Evolutionary conservation across 2,113 vertebrate species (phyloP).

Genomic region (Octodon degus): DNA sequence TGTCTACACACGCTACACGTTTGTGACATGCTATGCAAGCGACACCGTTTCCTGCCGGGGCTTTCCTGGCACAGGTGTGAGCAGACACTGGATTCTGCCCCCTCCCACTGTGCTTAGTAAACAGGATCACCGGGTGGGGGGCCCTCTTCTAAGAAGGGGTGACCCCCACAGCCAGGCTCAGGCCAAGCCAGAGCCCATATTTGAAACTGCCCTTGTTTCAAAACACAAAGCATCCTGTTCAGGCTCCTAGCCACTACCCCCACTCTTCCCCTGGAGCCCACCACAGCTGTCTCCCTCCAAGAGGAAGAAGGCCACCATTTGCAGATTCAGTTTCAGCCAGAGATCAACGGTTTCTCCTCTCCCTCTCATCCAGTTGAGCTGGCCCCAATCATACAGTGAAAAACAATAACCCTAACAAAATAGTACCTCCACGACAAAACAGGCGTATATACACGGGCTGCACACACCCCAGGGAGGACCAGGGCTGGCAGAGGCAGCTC

Average conservation of each 20-base stretch:
- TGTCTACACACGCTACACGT: conserved; percentile 77
- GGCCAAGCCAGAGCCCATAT: conserved; percentile 73
- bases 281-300: conserved; percentile 61
- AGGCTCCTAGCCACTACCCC: conserved; percentile 64
- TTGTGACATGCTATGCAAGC: conserved; percentile 73
- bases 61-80: conserved; percentile 80
- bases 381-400: conserved; percentile 14
- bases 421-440: conserved; percentile 39
- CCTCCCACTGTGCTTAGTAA: conserved; percentile 68
- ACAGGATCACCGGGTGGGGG: conserved; percentile 34
- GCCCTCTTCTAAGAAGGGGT: conserved; percentile 39
- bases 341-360: conserved; percentile 29
- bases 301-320: conserved; percentile 63
- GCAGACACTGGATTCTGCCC: conserved; percentile 42
- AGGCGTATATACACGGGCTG: conserved; percentile 32
- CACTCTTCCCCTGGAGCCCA: conserved; percentile 58
- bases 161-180: conserved; percentile 63
- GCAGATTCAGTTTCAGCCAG: conserved; percentile 69
- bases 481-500: neutral
- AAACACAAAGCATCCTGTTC: conserved; percentile 82
- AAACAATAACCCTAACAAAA: conserved; percentile 69
- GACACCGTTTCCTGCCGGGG: conserved; percentile 76
- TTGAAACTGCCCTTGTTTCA: conserved; percentile 68
- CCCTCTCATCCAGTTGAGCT: conserved; percentile 28
- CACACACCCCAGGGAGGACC: conserved; percentile 48